Conservation (phyloP, 1,140 invertebrate species). For the Phymastichus coffea region DNA sequence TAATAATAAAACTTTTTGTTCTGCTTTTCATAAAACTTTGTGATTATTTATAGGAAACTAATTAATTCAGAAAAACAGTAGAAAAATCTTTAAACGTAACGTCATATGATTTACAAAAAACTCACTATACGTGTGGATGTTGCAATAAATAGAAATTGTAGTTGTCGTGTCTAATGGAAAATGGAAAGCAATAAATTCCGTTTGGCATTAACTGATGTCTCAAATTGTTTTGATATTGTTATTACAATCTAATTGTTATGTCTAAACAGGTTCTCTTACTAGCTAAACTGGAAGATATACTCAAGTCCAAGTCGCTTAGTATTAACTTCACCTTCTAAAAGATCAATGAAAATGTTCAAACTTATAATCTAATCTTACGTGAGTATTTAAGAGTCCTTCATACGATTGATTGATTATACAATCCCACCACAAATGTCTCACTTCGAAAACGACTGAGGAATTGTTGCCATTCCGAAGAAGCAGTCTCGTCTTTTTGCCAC, state of each 20-base stretch:
- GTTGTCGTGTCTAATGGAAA: too few species aligned
- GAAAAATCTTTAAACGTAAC: slow-evolving; percentile 10
- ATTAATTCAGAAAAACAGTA: not conserved
- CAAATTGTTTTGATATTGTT: slow-evolving; percentile 9
- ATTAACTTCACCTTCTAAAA: not conserved
- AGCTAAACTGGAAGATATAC: slow-evolving; percentile 16
- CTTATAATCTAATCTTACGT: slow-evolving; percentile 9
- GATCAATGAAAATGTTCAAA: slow-evolving; percentile 5
- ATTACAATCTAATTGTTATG: slow-evolving; percentile 15
- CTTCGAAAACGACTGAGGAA: not conserved
- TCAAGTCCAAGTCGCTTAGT: slow-evolving; percentile 4
- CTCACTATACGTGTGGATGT: too few species aligned
- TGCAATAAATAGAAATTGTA: too few species aligned
- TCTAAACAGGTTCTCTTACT: slow-evolving; percentile 3
- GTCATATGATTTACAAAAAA: slow-evolving; percentile 3
- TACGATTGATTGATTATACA: slow-evolving; percentile 11
- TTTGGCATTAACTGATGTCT: not conserved
- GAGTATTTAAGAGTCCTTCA: slow-evolving; percentile 13
- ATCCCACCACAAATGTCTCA: slow-evolving; percentile 1
- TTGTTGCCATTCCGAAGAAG: slow-evolving; percentile 4
- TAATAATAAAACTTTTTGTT: too few species aligned
- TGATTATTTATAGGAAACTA: too few species aligned
- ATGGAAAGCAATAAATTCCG: slow-evolving; percentile 7
- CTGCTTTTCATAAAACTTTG: too few species aligned
- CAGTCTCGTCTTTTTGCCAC: slow-evolving; percentile 17